Conservation (phyloP, 2,113 vertebrate genomes). For the Gallinago media region DNA sequence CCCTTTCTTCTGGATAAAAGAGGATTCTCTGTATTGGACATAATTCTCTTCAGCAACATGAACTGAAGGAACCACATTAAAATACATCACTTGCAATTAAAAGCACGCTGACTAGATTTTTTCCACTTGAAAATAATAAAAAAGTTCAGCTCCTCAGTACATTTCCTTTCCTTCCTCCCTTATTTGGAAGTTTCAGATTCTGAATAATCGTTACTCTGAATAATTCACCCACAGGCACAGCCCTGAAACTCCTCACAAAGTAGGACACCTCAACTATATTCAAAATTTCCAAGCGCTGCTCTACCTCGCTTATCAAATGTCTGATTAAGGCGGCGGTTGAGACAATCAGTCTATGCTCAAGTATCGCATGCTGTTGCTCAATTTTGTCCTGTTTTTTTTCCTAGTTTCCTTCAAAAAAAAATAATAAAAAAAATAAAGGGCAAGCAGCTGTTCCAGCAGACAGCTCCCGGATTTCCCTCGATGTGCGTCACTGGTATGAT, state of each 20-base stretch:
- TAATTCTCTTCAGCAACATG: neutral
- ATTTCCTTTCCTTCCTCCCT: neutral
- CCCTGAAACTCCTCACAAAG: neutral
- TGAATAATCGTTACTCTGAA: neutral
- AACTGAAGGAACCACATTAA: slow-evolving; percentile 10
- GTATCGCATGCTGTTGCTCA: neutral
- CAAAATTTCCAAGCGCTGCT: neutral
- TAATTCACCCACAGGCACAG: neutral
- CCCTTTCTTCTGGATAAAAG: neutral
- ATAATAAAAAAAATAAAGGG: neutral
- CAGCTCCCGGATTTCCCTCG: slow-evolving; percentile 66
- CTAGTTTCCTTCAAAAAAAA: neutral
- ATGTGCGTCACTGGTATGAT: slow-evolving; percentile 49
- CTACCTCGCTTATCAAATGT: slow-evolving; percentile 33
- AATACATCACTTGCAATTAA: neutral
- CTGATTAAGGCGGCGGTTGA: neutral
- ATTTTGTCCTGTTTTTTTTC: neutral
- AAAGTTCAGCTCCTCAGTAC: neutral
- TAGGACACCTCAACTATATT: neutral
- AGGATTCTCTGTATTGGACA: neutral
- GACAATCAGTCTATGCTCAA: slow-evolving; percentile 19
- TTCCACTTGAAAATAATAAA: neutral
- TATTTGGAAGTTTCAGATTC: neutral
- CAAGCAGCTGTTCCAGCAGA: slow-evolving; percentile 60
- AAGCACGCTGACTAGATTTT: neutral